Percentiles rank a stretch among this genome's conserved stretches.
Conservation (phyloP, 30 jellyfish, hydroid and myxozoan genomes). For the Hydra vulgaris region DNA sequence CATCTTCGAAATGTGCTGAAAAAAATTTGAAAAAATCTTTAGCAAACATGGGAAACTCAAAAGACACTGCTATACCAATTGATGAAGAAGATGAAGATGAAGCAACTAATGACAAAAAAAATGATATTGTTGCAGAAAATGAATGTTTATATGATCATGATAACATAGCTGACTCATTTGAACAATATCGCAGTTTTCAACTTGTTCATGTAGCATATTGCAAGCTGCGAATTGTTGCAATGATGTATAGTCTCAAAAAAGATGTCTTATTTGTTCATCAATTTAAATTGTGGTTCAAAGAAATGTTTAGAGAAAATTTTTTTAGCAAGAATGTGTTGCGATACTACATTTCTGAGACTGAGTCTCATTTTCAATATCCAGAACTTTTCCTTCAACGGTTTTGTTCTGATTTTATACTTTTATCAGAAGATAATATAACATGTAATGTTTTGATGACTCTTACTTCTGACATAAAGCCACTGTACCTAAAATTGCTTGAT, state of each 20-base stretch:
- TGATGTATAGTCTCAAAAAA: slow-evolving; percentile 1
- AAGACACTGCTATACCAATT: slow-evolving; percentile 9
- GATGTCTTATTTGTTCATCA: not conserved
- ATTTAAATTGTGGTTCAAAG: slow-evolving; percentile 10
- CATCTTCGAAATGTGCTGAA: slow-evolving; percentile 7
- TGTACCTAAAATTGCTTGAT: not conserved
- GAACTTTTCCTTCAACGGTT: slow-evolving; percentile 12
- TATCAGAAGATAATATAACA: slow-evolving; percentile 8
- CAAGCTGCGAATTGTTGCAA: slow-evolving; percentile 14
- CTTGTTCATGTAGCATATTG: slow-evolving; percentile 14
- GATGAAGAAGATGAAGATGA: slow-evolving; percentile 12
- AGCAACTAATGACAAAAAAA: not conserved
- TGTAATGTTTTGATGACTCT: not conserved
- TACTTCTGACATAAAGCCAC: not conserved
- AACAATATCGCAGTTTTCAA: slow-evolving; percentile 20
- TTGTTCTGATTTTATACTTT: slow-evolving; percentile 13
- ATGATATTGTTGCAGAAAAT: not conserved
- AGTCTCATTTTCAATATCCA: not conserved
- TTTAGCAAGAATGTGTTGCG: slow-evolving; percentile 4
- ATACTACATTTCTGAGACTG: slow-evolving; percentile 7
- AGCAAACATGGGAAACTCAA: not conserved
- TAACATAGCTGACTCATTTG: slow-evolving; percentile 3
- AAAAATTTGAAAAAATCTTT: slow-evolving; percentile 5
- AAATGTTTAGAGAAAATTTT: slow-evolving; percentile 20
- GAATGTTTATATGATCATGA: not conserved